Conservation (phyloP, 1,140 invertebrate species). For the Pseudomyrmex dendroicus region DNA sequence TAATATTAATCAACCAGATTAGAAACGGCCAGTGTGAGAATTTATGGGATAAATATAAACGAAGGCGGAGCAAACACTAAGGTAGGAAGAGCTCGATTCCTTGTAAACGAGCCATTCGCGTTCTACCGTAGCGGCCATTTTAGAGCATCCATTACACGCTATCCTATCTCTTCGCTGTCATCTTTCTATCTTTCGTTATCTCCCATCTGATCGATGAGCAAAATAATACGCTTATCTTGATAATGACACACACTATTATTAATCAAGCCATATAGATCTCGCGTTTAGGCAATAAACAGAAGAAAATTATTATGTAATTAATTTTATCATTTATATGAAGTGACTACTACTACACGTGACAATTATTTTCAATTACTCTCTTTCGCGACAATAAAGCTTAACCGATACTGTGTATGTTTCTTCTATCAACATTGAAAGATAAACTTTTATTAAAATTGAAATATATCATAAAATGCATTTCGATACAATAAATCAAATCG, state of each 20-base stretch:
- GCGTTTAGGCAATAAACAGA: not conserved
- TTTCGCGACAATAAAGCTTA: too few relatives aligned
- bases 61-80: conserved; percentile 77
- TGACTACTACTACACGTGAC: too few relatives aligned
- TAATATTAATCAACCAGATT: not conserved
- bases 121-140: conserved; percentile 76
- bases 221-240: not conserved
- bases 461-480: not conserved
- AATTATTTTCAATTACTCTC: too few relatives aligned
- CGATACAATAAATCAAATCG: not conserved
- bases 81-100: conserved; percentile 65
- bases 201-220: not conserved
- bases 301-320: not conserved
- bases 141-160: conserved; percentile 69
- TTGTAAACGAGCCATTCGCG: conserved; percentile 72
- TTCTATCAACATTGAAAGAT: too few relatives aligned
- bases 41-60: conserved; percentile 45
- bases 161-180: conserved; percentile 65
- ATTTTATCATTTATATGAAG: too few relatives aligned
- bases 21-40: not conserved
- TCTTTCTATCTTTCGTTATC: conserved; percentile 61
- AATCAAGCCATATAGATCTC: too few relatives aligned
- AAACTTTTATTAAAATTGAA: not conserved
- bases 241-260: not conserved
- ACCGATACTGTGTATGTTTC: too few relatives aligned